Conservation (phyloP, 2,888 invertebrate species). For the Pollenia angustigena region DNA sequence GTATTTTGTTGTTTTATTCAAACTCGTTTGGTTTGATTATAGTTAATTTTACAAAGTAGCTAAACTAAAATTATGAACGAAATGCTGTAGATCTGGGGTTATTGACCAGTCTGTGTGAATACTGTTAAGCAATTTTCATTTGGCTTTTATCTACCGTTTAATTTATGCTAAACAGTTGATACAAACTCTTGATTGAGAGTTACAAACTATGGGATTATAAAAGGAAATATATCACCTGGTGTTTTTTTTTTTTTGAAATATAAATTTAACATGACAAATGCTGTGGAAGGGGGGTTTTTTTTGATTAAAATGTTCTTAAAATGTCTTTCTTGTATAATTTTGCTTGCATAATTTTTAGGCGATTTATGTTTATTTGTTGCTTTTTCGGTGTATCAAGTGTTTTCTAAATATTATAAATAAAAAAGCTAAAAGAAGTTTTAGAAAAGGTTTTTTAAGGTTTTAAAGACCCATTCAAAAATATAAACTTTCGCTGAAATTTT, state of each 20-base stretch:
- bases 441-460: no score
- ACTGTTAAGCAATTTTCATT: constrained; percentile 61
- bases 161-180: constrained; percentile 63
- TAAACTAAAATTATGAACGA: no score
- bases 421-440: no score
- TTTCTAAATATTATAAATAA: no score
- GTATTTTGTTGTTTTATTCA: background rate
- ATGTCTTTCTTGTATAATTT: background rate
- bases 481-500: no score
- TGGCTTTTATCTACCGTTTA: background rate
- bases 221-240: background rate
- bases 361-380: no score
- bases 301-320: constrained; percentile 9
- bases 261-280: background rate
- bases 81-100: background rate
- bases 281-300: background rate
- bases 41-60: background rate
- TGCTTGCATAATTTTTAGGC: background rate
- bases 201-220: background rate
- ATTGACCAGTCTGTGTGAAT: constrained; percentile 42
- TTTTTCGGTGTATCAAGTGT: no score
- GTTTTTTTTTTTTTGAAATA: background rate
- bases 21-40: background rate
- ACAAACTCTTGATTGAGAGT: constrained; percentile 24
- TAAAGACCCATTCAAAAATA: no score